Evolutionary conservation across 2,113 vertebrate species (phyloP).

Genomic region (Pelusios castaneus): DNA sequence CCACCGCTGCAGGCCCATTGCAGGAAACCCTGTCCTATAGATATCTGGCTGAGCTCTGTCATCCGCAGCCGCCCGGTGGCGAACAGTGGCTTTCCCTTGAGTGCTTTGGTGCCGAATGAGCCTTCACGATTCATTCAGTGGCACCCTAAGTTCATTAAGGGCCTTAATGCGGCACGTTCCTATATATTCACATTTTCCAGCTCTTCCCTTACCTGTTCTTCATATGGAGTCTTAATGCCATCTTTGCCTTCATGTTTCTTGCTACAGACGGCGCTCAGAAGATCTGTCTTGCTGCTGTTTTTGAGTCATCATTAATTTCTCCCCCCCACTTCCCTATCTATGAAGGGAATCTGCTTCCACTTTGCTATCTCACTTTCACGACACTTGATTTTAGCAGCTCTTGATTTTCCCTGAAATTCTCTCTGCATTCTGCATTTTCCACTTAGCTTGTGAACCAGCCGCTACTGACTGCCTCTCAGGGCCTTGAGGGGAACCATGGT

Average conservation of each 20-base stretch:
- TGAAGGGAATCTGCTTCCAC: background rate
- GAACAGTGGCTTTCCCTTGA: no score
- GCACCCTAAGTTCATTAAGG: background rate
- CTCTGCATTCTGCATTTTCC: background rate
- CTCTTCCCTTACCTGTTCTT: background rate
- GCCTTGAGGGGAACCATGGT: rapidly evolving
- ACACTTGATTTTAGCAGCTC: background rate
- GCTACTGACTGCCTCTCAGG: background rate
- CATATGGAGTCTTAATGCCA: background rate
- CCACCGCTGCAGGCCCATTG: no score
- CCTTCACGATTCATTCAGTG: background rate
- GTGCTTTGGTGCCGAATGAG: background rate
- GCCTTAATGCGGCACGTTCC: background rate
- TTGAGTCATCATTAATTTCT: background rate
- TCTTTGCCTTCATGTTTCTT: background rate
- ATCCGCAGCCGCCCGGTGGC: no score
- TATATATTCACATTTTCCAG: background rate
- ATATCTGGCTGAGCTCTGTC: no score
- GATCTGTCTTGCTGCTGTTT: background rate
- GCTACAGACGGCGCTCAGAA: background rate
- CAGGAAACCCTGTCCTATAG: no score
- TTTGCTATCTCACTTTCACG: background rate
- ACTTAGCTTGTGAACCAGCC: background rate
- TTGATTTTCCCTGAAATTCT: background rate
- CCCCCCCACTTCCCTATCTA: background rate